Percentiles rank a stretch among this genome's conserved stretches.
Conservation (phyloP, 2,113 vertebrate genomes). For the Zosterops borbonicus region DNA sequence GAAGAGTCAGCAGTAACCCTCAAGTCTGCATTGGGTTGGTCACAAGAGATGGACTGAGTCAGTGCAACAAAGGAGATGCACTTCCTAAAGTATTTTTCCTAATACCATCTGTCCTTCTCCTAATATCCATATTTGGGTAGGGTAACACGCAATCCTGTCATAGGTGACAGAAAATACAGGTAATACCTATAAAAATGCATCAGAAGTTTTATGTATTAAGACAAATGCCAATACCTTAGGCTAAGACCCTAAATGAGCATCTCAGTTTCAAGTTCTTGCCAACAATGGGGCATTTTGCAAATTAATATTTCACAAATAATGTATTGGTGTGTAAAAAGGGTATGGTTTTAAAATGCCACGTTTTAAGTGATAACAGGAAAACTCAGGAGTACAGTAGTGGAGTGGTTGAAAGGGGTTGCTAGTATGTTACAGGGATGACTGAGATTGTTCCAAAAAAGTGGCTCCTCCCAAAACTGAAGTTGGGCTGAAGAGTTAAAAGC, state of each 20-base stretch:
- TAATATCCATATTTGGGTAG: not conserved
- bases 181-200: not conserved
- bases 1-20: not conserved
- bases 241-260: not conserved
- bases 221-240: not conserved
- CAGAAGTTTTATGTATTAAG: not conserved
- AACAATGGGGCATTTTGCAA: not conserved
- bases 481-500: not conserved
- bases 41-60: not conserved
- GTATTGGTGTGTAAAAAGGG: not conserved
- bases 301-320: not conserved
- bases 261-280: not conserved
- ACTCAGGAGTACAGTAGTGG: not conserved
- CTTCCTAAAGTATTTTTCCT: not conserved
- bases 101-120: not conserved
- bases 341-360: not conserved
- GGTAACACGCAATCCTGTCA: not conserved
- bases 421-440: not conserved
- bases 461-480: not conserved
- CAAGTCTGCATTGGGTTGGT: not conserved
- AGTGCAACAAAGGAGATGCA: not conserved
- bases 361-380: not conserved
- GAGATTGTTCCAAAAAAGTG: not conserved
- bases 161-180: not conserved
- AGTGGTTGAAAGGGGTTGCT: not conserved